Evolutionary conservation across 1,140 invertebrate genomes (phyloP).

Genomic region (Ridgeia piscesae): DNA sequence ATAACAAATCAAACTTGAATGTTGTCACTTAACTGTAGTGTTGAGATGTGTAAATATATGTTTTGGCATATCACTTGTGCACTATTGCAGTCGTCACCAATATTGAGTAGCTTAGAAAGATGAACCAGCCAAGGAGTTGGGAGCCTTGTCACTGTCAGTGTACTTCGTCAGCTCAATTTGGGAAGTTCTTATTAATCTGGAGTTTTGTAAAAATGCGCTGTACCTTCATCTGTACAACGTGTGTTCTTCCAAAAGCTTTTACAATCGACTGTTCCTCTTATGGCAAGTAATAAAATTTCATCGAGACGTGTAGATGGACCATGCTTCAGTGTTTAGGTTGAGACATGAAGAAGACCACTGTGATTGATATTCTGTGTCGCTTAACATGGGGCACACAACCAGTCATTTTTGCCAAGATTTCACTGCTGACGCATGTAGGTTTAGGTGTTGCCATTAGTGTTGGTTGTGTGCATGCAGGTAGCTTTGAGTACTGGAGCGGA

Average conservation of each 20-base stretch:
- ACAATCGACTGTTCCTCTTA: neutral
- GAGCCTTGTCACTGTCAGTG: neutral
- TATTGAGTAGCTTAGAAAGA: neutral
- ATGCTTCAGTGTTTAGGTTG: neutral
- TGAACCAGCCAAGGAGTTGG: neutral
- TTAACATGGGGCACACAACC: neutral
- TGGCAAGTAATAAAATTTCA: neutral
- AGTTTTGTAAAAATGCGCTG: neutral
- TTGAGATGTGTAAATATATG: conserved; percentile 4
- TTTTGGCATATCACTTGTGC: neutral
- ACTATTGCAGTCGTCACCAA: neutral
- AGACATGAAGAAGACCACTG: neutral
- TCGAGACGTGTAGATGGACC: neutral
- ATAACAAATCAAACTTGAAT: neutral
- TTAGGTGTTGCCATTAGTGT: neutral
- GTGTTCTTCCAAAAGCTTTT: neutral
- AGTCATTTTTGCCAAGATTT: neutral
- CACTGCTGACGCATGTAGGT: neutral
- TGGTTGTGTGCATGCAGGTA: neutral
- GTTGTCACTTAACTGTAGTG: neutral
- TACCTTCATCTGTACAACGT: neutral
- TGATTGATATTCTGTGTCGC: too few relatives aligned
- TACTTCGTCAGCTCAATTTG: neutral
- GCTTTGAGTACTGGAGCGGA: too few relatives aligned
- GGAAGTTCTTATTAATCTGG: neutral